phyloP scores from a whole-genome alignment of 2,797 vertebrate genomes.

The Ctenopoma multispine region DNA sequence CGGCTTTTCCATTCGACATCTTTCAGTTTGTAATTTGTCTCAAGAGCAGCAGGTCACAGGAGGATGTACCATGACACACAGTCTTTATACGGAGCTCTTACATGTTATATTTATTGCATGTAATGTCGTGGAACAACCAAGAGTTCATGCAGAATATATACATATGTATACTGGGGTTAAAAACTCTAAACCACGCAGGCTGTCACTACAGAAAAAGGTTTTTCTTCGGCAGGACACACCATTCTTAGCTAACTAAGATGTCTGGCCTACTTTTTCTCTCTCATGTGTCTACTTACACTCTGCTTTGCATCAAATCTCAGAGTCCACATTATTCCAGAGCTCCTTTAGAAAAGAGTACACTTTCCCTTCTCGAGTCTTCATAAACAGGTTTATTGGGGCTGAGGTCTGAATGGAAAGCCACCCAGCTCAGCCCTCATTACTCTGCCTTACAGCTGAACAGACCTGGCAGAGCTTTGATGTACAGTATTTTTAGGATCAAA shows the following conservation, averaged over 20 bases:
- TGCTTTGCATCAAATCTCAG: background rate
- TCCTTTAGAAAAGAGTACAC: background rate
- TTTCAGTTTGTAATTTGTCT: conserved; percentile 68
- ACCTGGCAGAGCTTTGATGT: conserved; percentile 27
- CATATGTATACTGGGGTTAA: background rate
- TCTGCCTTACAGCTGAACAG: background rate
- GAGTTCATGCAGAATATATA: conserved; percentile 2
- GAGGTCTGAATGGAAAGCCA: conserved; percentile 16
- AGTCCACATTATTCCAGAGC: conserved; percentile 1
- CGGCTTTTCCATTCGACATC: conserved; percentile 43
- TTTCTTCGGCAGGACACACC: background rate
- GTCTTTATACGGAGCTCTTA: conserved; percentile 25
- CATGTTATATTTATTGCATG: conserved; percentile 39
- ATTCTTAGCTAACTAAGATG: background rate
- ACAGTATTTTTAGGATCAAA: conserved; percentile 14
- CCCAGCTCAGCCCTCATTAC: background rate
- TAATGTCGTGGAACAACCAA: conserved; percentile 6
- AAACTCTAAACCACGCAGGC: background rate
- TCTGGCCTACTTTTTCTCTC: background rate
- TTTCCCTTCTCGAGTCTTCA: conserved; percentile 3
- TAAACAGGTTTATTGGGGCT: conserved; percentile 12
- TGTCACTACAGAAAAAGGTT: background rate
- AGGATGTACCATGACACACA: conserved; percentile 32
- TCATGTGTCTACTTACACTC: background rate
- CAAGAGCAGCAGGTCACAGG: conserved; percentile 32